Conservation (phyloP, 2,888 invertebrate species). For the Lycophotia porphyrea region DNA sequence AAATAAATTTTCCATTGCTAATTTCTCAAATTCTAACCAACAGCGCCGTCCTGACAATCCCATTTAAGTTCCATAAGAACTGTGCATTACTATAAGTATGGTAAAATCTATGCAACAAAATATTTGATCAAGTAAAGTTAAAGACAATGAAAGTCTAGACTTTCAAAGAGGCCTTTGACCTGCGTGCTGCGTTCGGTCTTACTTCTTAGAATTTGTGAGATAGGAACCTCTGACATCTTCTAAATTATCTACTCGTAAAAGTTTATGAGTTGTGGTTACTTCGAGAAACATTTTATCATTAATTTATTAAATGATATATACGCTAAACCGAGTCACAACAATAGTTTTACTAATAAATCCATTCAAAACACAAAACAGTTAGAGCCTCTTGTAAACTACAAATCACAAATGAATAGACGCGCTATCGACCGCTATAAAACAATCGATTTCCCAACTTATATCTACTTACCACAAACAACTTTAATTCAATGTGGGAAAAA, state of each 20-base stretch:
- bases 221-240: not conserved
- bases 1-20: not conserved
- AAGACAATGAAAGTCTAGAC: constrained; percentile 50
- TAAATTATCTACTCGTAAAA: constrained; percentile 9
- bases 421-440: constrained; percentile 34
- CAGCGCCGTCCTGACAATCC: not conserved
- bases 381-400: constrained; percentile 18
- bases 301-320: not conserved
- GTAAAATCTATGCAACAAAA: not conserved
- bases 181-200: not conserved
- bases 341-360: constrained; percentile 11
- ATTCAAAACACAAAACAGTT: constrained; percentile 32
- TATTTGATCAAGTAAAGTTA: constrained; percentile 10
- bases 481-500: constrained; percentile 56
- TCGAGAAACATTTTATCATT: not conserved
- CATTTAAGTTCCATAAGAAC: not conserved
- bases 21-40: not conserved
- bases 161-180: constrained; percentile 39
- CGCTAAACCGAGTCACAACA: not conserved
- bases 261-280: constrained; percentile 3
- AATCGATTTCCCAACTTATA: constrained; percentile 44
- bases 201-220: constrained; percentile 32
- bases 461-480: constrained; percentile 17
- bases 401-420: constrained; percentile 20
- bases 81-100: not conserved